A percentile compares a stretch with the other conserved stretches of the same genome.
Conservation (phyloP, 2,888 invertebrate species). For the Brachyptera putata region DNA sequence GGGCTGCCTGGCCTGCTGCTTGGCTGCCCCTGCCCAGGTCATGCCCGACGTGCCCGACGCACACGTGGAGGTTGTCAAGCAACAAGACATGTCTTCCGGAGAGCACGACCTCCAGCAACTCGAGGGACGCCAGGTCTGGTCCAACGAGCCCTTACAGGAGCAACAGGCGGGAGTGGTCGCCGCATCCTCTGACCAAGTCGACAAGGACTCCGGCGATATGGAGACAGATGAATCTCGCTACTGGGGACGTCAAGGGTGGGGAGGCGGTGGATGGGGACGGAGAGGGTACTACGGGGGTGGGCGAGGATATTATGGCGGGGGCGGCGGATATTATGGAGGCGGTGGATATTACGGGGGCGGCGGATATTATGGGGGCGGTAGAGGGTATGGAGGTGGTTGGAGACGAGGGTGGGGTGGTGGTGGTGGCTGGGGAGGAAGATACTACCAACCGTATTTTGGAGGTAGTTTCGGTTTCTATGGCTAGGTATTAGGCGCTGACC, state of each 20-base stretch:
- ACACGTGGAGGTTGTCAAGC: not conserved
- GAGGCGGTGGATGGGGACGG: not conserved
- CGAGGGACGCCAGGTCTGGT: not conserved
- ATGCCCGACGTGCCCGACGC: not conserved
- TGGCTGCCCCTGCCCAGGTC: not conserved
- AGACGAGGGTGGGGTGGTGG: too few species aligned
- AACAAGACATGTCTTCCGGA: not conserved
- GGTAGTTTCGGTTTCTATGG: not conserved
- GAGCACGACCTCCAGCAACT: not conserved
- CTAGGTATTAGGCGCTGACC: not conserved
- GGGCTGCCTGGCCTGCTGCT: too few species aligned
- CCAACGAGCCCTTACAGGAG: not conserved
- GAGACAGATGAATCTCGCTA: slow-evolving; percentile 3
- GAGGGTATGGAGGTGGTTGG: not conserved
- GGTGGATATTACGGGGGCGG: slow-evolving; percentile 1
- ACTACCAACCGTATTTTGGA: not conserved
- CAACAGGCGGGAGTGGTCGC: not conserved
- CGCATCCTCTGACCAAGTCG: too few species aligned
- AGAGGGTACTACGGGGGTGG: not conserved
- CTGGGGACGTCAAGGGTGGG: not conserved
- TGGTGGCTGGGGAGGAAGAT: not conserved
- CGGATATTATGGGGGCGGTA: not conserved
- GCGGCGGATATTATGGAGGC: not conserved
- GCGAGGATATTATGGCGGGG: not conserved
- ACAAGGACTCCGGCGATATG: slow-evolving; percentile 8